Conservation (phyloP, 1,140 invertebrate species). For the Rhynchophorus ferrugineus region DNA sequence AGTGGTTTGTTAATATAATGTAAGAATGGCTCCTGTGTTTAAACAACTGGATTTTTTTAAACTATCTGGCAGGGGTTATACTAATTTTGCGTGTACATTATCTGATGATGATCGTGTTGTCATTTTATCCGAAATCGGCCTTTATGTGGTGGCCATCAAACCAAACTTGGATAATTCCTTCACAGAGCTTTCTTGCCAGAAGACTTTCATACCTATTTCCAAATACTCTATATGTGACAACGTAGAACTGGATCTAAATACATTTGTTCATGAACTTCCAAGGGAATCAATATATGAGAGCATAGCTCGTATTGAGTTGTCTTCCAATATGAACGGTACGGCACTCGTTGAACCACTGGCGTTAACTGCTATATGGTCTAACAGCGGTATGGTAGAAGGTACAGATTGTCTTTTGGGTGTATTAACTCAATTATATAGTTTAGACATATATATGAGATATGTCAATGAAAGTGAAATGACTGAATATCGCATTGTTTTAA, state of each 20-base stretch:
- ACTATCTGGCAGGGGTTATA: slow-evolving; percentile 7
- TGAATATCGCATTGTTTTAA: slow-evolving; percentile 20
- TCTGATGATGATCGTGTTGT: slow-evolving; percentile 24
- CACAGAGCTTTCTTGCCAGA: slow-evolving; percentile 13
- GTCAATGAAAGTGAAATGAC: slow-evolving; percentile 18
- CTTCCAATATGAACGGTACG: slow-evolving; percentile 15
- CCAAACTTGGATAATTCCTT: slow-evolving; percentile 13
- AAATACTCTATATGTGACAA: slow-evolving; percentile 19
- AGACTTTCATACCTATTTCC: slow-evolving; percentile 16
- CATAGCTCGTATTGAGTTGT: slow-evolving; percentile 13
- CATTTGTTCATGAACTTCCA: slow-evolving; percentile 20
- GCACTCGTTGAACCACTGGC: slow-evolving; percentile 9
- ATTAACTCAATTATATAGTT: slow-evolving; percentile 26
- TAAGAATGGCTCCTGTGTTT: background rate
- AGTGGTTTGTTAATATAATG: no score
- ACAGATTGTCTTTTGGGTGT: slow-evolving; percentile 23
- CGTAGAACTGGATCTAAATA: slow-evolving; percentile 26
- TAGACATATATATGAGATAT: slow-evolving; percentile 25
- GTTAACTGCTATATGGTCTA: slow-evolving; percentile 24
- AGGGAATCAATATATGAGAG: slow-evolving; percentile 24
- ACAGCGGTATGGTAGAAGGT: slow-evolving; percentile 17
- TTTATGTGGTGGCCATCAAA: slow-evolving; percentile 22
- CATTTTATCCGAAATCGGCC: slow-evolving; percentile 19
- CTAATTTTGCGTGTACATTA: slow-evolving; percentile 22
- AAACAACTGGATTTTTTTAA: slow-evolving; percentile 22